Evolutionary conservation across 1,140 invertebrate species (phyloP).

Genomic region (Aphelenchoides besseyi): DNA sequence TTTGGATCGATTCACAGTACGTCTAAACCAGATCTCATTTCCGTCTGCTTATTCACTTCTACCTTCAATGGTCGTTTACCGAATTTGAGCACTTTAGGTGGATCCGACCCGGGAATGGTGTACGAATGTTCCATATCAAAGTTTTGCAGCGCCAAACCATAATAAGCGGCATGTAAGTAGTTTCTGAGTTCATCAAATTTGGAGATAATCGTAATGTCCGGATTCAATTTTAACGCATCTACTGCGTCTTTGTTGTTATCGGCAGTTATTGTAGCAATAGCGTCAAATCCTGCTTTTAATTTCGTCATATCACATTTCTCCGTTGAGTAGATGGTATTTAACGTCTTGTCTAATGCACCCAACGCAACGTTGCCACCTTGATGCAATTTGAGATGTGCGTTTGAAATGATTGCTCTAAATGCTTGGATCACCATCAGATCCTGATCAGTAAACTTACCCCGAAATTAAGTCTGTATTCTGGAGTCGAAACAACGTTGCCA

Average conservation of each 20-base stretch:
- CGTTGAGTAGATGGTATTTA: not conserved
- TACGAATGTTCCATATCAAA: not conserved
- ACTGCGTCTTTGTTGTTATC: not conserved
- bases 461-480: not conserved
- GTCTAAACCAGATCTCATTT: not conserved
- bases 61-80: constrained; percentile 2
- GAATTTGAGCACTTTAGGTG: not conserved
- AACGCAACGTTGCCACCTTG: not conserved
- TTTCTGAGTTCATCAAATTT: not conserved
- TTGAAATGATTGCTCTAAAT: not conserved
- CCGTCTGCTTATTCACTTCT: not conserved
- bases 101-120: not conserved
- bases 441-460: not conserved
- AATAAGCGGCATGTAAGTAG: not conserved
- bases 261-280: not conserved
- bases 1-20: not conserved
- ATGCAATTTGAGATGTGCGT: not conserved
- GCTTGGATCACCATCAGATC: no score
- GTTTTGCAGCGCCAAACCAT: not conserved
- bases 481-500: not conserved
- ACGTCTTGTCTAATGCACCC: not conserved
- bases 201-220: not conserved
- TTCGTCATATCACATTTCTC: not conserved
- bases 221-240: not conserved
- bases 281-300: not conserved